A percentile compares a stretch with the other conserved stretches of the same genome.
These are phyloP conservation scores for Rhamnusium bicolor DNA, from an alignment of 2,888 invertebrate genomes.

Conservation along the genomic window DNA sequence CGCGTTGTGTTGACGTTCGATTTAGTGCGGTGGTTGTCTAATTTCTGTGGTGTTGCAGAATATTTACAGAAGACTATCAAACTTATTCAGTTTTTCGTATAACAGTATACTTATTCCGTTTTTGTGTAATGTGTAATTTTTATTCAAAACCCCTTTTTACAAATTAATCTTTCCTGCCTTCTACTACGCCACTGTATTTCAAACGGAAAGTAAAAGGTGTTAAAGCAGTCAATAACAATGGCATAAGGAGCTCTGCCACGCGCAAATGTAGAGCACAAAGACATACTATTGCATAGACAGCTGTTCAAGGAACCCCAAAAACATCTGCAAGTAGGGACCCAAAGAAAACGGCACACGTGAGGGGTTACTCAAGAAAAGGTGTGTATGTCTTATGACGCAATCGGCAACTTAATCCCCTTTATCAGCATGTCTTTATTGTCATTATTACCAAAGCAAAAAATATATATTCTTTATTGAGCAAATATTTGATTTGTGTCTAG, in stretches of 20 bases:
- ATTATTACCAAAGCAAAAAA: slow-evolving; percentile 1
- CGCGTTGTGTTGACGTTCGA: too few species aligned
- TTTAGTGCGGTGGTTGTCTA: too few species aligned
- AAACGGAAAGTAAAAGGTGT: slow-evolving; percentile 34
- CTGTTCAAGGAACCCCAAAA: slow-evolving; percentile 16
- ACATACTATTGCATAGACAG: slow-evolving; percentile 33
- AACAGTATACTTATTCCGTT: too few species aligned
- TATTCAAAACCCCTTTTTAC: too few species aligned
- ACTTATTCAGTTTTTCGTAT: too few species aligned
- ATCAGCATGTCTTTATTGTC: slow-evolving; percentile 23
- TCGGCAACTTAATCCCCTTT: slow-evolving; percentile 23
- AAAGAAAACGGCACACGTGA: slow-evolving; percentile 33
- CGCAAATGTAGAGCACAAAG: slow-evolving; percentile 37
- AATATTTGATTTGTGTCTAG: slow-evolving; percentile 21
- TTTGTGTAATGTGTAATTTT: too few species aligned
- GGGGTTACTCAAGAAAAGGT: slow-evolving; percentile 35
- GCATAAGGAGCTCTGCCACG: slow-evolving; percentile 31
- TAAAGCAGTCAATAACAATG: slow-evolving; percentile 31
- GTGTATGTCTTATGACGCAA: slow-evolving; percentile 33
- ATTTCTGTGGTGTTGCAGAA: too few species aligned
- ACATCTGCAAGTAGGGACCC: slow-evolving; percentile 25
- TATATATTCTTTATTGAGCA: not conserved
- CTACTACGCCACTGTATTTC: not conserved
- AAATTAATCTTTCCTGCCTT: not conserved
- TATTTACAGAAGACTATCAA: too few species aligned